These are phyloP conservation scores for Phytoseiulus persimilis DNA, from an alignment of 2,888 invertebrate genomes.

Conservation along the genomic window DNA sequence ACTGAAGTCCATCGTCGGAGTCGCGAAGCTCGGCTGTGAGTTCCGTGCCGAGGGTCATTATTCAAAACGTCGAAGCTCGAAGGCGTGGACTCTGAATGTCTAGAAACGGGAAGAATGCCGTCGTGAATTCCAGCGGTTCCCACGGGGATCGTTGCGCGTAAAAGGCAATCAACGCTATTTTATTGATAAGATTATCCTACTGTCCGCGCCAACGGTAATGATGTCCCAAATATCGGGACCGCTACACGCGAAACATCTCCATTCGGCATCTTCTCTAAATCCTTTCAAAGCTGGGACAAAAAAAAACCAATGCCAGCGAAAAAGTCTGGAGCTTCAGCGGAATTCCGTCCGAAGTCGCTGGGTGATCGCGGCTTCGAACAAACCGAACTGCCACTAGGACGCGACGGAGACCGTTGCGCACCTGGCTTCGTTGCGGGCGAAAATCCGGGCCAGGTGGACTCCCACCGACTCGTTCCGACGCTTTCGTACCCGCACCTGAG, in stretches of 20 bases:
- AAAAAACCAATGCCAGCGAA: not conserved
- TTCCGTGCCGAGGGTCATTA: not conserved
- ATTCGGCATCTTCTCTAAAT: not conserved
- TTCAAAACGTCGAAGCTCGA: not conserved
- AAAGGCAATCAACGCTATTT: not conserved
- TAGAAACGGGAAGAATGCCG: not conserved
- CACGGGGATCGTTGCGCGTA: not conserved
- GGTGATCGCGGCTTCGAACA: not conserved
- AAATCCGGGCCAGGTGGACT: not conserved
- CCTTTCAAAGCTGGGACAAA: not conserved
- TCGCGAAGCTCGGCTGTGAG: not conserved
- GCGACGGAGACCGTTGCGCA: not conserved
- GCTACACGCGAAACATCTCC: not conserved
- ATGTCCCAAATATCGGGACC: not conserved
- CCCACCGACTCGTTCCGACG: not conserved
- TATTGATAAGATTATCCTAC: not conserved
- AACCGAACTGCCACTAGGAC: not conserved
- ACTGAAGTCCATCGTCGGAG: not conserved
- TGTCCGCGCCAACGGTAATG: constrained; percentile 5
- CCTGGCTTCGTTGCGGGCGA: not conserved
- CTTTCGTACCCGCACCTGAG: not conserved
- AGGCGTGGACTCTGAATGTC: not conserved
- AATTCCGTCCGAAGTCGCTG: not conserved
- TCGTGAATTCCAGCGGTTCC: not conserved
- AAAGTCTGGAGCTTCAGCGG: not conserved